Conservation (phyloP, 2,797 vertebrate species). For the Leptodactylus fallax region DNA sequence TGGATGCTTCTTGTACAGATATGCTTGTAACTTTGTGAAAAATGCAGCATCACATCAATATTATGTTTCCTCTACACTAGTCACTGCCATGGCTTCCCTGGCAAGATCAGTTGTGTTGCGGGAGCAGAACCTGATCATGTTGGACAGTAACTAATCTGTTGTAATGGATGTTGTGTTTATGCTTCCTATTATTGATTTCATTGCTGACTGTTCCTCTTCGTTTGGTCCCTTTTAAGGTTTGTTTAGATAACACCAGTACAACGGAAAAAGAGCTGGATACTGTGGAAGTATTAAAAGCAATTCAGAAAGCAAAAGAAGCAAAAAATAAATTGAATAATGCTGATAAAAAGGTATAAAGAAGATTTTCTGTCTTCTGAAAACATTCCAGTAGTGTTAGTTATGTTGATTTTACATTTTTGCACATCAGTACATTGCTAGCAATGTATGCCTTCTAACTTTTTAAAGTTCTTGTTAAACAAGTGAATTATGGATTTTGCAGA, state of each 20-base stretch:
- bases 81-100: too few species aligned
- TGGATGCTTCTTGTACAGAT: too few species aligned
- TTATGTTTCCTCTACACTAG: too few species aligned
- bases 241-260: conserved; percentile 85
- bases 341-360: conserved; percentile 86
- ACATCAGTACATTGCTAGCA: background rate
- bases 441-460: background rate
- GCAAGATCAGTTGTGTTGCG: too few species aligned
- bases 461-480: conserved; percentile 2
- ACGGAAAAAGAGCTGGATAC: conserved; percentile 96
- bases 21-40: too few species aligned
- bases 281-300: conserved; percentile 96
- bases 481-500: background rate
- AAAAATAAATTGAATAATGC: conserved; percentile 86
- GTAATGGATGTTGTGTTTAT: background rate
- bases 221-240: conserved; percentile 78
- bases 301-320: conserved; percentile 96
- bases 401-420: background rate
- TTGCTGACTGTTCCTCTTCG: background rate
- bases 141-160: background rate
- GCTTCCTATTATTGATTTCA: background rate
- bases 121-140: too few species aligned
- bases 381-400: background rate
- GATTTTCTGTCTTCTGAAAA: background rate
- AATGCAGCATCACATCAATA: too few species aligned